Evolutionary conservation across 2,113 vertebrate species (phyloP).

Genomic region (Nanorana parkeri): DNA sequence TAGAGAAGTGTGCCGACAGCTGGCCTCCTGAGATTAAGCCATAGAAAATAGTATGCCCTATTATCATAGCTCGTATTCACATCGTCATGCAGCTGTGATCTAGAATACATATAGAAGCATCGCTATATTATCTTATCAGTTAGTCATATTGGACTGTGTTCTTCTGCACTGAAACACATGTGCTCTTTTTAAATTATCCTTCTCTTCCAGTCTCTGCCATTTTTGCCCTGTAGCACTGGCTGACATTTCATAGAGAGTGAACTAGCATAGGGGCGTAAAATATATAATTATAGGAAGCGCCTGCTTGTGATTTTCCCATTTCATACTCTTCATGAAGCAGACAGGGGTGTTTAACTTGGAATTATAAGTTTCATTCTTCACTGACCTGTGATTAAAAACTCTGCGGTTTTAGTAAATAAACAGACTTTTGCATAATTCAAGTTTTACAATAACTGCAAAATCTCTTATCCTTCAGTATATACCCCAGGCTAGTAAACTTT

Average conservation of each 20-base stretch:
- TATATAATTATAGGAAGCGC: constrained; percentile 70
- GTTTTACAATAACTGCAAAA: constrained; percentile 58
- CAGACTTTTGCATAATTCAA: constrained; percentile 64
- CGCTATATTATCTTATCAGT: not conserved
- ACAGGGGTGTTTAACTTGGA: constrained; percentile 66
- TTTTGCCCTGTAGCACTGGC: constrained; percentile 70
- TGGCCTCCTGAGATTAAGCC: not conserved
- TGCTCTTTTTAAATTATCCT: constrained; percentile 70
- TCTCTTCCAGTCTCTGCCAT: constrained; percentile 59
- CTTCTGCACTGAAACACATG: constrained; percentile 51
- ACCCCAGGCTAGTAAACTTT: not conserved
- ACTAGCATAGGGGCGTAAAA: constrained; percentile 63
- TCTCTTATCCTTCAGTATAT: constrained; percentile 13
- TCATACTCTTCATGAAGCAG: constrained; percentile 59
- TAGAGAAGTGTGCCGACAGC: not conserved
- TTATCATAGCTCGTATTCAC: not conserved
- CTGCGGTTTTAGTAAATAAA: constrained; percentile 73
- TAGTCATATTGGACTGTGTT: constrained; percentile 6
- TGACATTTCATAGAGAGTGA: constrained; percentile 76
- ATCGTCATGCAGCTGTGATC: not conserved
- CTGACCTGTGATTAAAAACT: constrained; percentile 69
- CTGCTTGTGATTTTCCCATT: constrained; percentile 68
- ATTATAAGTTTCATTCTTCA: constrained; percentile 72
- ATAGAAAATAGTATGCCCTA: not conserved
- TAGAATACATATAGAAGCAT: constrained; percentile 1